Evolutionary conservation across 1,140 invertebrate genomes (phyloP).

Genomic region (Aphaenogaster ashmeadi): DNA sequence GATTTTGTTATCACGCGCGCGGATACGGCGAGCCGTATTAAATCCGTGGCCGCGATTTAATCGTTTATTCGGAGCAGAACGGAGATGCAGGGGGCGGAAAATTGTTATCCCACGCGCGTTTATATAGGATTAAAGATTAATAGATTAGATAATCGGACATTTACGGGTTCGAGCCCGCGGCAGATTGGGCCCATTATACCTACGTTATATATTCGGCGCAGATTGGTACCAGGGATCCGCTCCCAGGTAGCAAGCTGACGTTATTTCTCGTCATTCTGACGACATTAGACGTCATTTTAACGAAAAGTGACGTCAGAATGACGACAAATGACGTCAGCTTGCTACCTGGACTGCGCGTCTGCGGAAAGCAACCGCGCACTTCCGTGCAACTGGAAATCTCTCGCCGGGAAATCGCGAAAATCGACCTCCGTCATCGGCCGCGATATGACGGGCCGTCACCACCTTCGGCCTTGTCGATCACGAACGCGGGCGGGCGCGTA

Average conservation of each 20-base stretch:
- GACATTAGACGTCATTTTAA: too few species aligned
- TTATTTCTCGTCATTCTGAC: too few species aligned
- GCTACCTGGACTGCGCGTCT: too few species aligned
- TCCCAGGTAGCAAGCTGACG: too few species aligned
- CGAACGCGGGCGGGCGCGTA: neutral
- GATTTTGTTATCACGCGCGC: neutral
- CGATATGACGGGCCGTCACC: conserved; percentile 2
- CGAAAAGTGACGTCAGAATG: too few species aligned
- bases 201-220: neutral
- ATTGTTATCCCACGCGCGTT: conserved; percentile 10
- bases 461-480: conserved; percentile 37
- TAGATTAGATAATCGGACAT: conserved; percentile 22
- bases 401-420: neutral
- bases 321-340: too few species aligned
- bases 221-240: neutral
- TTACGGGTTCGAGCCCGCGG: neutral
- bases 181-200: neutral
- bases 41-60: neutral
- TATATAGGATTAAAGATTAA: conserved; percentile 22
- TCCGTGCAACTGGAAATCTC: neutral
- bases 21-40: too few species aligned
- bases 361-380: too few species aligned
- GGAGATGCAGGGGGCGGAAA: neutral
- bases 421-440: neutral
- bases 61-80: neutral